phyloP scores from a whole-genome alignment of 2,797 vertebrate species.

The Gephyroberyx darwinii region DNA sequence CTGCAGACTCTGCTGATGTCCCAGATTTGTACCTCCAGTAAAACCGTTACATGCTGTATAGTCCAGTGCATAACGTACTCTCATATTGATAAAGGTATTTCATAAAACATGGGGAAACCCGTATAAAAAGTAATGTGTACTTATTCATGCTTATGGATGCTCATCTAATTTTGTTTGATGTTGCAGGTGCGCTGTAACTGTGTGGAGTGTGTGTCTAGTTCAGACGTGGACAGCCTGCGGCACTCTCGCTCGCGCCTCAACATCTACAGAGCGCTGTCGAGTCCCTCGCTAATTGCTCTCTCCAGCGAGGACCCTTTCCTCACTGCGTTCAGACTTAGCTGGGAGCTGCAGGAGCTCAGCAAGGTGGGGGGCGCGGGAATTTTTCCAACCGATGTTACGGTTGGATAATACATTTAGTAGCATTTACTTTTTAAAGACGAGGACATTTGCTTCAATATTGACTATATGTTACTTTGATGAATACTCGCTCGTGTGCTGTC shows the following conservation, averaged over 20 bases:
- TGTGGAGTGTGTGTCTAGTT: conserved; percentile 95
- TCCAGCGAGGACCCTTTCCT: conserved; percentile 98
- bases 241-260: conserved; percentile 97
- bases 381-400: not conserved
- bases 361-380: conserved; percentile 76
- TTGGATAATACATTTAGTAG: not conserved
- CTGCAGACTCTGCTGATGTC: too few species aligned
- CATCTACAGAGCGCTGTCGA: conserved; percentile 95
- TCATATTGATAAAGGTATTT: too few species aligned
- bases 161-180: conserved; percentile 52
- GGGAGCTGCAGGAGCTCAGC: conserved; percentile 97
- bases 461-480: conserved; percentile 1
- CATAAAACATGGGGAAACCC: conserved; percentile 1
- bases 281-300: conserved; percentile 92
- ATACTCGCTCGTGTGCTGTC: not conserved
- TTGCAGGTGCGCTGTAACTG: conserved; percentile 93
- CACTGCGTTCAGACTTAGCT: conserved; percentile 95
- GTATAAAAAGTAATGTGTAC: conserved; percentile 45
- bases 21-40: too few species aligned
- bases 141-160: too few species aligned
- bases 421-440: conserved; percentile 12
- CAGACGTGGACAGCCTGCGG: conserved; percentile 95
- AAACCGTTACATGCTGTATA: too few species aligned
- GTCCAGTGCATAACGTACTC: too few species aligned
- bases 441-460: not conserved